Conservation (phyloP, 1,140 invertebrate genomes). For the Platyscapa corneri region DNA sequence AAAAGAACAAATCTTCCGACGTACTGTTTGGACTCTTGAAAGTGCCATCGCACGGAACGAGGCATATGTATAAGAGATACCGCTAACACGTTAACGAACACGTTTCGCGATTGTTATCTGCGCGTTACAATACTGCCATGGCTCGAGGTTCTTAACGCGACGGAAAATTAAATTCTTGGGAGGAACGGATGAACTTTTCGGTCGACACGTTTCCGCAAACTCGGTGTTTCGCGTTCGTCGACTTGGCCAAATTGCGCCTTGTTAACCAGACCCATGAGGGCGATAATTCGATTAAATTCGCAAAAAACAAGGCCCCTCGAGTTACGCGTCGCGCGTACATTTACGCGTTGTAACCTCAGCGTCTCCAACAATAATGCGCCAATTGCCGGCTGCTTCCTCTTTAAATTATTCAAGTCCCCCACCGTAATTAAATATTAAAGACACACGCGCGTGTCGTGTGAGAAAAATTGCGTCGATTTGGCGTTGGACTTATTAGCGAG, state of each 20-base stretch:
- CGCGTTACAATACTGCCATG: slow-evolving; percentile 28
- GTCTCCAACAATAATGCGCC: background rate
- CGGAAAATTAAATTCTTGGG: slow-evolving; percentile 40
- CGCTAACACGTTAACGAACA: slow-evolving; percentile 48
- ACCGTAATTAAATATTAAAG: too few relatives aligned
- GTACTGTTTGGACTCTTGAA: slow-evolving; percentile 17
- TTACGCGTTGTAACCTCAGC: too few relatives aligned
- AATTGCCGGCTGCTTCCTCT: background rate
- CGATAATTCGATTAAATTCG: background rate
- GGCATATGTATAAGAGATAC: slow-evolving; percentile 31
- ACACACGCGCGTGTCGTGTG: too few relatives aligned
- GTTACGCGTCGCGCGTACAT: too few relatives aligned
- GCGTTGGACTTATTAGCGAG: background rate
- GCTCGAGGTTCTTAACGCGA: background rate
- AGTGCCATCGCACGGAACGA: slow-evolving; percentile 29
- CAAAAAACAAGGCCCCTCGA: too few relatives aligned
- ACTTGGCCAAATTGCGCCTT: too few relatives aligned
- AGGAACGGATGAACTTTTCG: background rate
- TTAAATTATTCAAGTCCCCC: background rate
- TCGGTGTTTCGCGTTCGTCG: background rate
- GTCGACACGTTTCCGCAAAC: background rate
- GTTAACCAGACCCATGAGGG: background rate
- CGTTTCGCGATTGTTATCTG: slow-evolving; percentile 40
- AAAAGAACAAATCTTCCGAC: slow-evolving; percentile 15
- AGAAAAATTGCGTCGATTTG: too few relatives aligned